Evolutionary conservation across 2,113 vertebrate genomes (phyloP).

Genomic region (Nothoprocta pentlandii): DNA sequence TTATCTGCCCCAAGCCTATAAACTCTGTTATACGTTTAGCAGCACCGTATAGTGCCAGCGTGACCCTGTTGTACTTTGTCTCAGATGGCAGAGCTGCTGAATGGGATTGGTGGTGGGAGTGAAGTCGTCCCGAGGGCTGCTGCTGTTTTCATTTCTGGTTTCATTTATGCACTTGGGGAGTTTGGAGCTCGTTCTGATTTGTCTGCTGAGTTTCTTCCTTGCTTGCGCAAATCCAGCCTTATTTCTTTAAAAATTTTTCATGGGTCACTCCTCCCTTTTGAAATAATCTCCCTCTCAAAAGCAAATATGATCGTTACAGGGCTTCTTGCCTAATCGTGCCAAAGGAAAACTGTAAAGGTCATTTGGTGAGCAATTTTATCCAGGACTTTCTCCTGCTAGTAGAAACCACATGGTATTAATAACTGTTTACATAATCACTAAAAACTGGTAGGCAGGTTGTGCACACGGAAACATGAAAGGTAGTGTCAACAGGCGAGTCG

Average conservation of each 20-base stretch:
- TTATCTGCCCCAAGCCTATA: not conserved
- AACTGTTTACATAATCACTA: constrained; percentile 51
- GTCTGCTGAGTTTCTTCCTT: not conserved
- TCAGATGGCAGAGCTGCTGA: not conserved
- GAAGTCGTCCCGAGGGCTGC: not conserved
- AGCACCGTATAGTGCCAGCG: not conserved
- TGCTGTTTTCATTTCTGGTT: not conserved
- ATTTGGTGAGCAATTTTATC: constrained; percentile 41
- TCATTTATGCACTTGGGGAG: not conserved
- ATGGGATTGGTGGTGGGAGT: not conserved
- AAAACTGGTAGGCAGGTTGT: constrained; percentile 36
- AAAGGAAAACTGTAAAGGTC: constrained; percentile 36
- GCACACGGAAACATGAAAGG: constrained; percentile 9
- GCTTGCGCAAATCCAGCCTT: not conserved
- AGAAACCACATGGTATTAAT: constrained; percentile 31
- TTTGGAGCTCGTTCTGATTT: not conserved
- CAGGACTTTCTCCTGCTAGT: constrained; percentile 28
- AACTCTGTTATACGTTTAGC: not conserved
- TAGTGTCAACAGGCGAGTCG: not conserved
- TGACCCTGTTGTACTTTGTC: not conserved
- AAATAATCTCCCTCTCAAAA: constrained; percentile 18
- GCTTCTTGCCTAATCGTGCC: constrained; percentile 3
- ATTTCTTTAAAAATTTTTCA: not conserved
- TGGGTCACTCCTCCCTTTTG: not conserved
- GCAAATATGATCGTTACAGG: not conserved